Percentiles rank a stretch among this genome's conserved stretches.
phyloP scores from a whole-genome alignment of 64 coral and sea anemone species.

The Trachythela sp. region DNA sequence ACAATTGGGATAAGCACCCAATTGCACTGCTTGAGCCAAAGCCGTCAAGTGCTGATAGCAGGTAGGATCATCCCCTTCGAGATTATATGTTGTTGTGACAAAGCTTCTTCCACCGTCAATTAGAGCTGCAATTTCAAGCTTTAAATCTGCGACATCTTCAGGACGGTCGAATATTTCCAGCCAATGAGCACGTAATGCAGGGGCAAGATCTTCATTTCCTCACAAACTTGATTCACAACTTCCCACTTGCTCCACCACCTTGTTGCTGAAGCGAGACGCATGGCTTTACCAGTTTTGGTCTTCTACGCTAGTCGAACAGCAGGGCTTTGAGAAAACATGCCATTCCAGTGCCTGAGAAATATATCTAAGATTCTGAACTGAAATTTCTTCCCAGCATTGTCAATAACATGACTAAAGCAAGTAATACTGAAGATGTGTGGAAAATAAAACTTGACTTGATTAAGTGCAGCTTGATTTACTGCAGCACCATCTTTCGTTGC shows the following conservation, averaged over 20 bases:
- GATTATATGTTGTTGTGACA: conserved; percentile 49
- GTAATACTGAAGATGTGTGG: neutral
- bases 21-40: conserved; percentile 51
- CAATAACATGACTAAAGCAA: neutral
- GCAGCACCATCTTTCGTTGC: neutral
- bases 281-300: neutral
- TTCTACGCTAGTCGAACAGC: neutral
- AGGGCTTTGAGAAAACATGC: neutral
- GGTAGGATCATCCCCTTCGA: conserved; percentile 56
- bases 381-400: neutral
- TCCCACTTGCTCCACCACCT: conserved; percentile 15
- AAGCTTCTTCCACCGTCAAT: conserved; percentile 46
- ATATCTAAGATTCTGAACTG: neutral
- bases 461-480: neutral
- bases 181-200: neutral
- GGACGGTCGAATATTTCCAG: neutral
- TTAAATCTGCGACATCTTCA: neutral
- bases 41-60: conserved; percentile 59
- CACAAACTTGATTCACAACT: neutral
- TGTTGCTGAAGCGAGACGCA: neutral
- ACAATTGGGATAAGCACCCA: too few relatives aligned
- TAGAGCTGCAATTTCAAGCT: conserved; percentile 35
- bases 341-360: neutral
- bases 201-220: neutral
- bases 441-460: neutral